These are phyloP conservation scores for Habropoda laboriosa DNA, from an alignment of 1,140 invertebrate species.

Conservation along the genomic window DNA sequence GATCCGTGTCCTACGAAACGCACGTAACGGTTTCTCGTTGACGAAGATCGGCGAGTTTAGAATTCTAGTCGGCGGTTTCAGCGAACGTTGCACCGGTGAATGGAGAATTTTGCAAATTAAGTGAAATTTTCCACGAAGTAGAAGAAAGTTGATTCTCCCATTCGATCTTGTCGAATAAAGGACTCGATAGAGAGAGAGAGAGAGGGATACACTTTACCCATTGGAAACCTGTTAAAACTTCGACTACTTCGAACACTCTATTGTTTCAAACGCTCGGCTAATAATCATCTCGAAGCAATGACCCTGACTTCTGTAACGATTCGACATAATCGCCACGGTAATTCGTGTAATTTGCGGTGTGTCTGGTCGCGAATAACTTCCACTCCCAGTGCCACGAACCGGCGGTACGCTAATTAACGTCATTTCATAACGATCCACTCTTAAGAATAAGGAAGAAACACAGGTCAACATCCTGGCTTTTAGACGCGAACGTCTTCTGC, in stretches of 20 bases:
- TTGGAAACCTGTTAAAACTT: too few species aligned
- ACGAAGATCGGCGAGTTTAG: not conserved
- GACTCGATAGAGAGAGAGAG: too few species aligned
- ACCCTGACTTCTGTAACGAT: constrained; percentile 24
- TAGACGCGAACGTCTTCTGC: not conserved
- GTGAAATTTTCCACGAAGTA: not conserved
- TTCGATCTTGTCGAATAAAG: too few species aligned
- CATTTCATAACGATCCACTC: constrained; percentile 66
- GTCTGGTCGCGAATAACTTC: constrained; percentile 5
- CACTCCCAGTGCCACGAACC: not conserved
- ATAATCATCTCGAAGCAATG: not conserved
- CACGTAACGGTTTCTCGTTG: constrained; percentile 23
- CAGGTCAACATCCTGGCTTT: constrained; percentile 53
- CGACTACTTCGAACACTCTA: too few species aligned
- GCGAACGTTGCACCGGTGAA: not conserved
- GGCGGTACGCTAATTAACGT: constrained; percentile 57
- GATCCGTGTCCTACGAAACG: not conserved
- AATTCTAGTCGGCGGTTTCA: not conserved
- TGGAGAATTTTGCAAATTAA: not conserved
- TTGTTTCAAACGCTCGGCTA: not conserved
- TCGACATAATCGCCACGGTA: constrained; percentile 1
- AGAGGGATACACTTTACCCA: too few species aligned
- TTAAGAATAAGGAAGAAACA: constrained; percentile 45
- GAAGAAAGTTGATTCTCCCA: not conserved
- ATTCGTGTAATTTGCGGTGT: constrained; percentile 38